Base-by-base conservation (phyloP, 2,888 invertebrate genomes). In the Protodeltote pygarga region DNA sequence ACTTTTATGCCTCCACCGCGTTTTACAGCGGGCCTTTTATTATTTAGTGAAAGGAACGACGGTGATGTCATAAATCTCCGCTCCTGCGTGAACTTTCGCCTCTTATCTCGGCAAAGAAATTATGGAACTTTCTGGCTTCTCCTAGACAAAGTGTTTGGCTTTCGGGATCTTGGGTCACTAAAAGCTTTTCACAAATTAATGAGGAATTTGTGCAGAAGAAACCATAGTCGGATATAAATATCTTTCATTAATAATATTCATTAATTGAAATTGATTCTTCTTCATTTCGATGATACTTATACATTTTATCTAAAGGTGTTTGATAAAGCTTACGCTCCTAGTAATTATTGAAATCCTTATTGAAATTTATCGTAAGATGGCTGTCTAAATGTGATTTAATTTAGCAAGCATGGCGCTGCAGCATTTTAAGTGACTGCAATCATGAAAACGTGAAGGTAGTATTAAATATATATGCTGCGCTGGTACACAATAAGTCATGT, bases 21-120 rank as follows among this genome's bases (percentile, higher is more conserved):
- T 90, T 92, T 91, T 91, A 91, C 89, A 91, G 89, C 89, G 82
- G 83, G 80, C 83, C 89, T 89, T 91, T 91, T 89, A 91, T 92
- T 92, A 92, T 92, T 91, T 92, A 92, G 91, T 92, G 90, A 90
- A 92, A 90, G 89, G 89, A 89, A 85, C 87, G 84, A 85, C 89
- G 88, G 87, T 89, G 89, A 90, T 86, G 90, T 90, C 89, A 89
- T 92, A 92, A 92, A 91, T 92, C 91, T 91, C 88, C 81, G 87
- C 86, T 90, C 86, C 90, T 89, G 89, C 89, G 89, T 90, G 90
- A 92, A 91, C 90, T 90, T 89, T 90, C 87, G 87, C 91, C 89
- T 89, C 89, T 91, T 91, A 91, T 91, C 91, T 90, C 85, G 85
- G 85, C 83, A 83, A 90, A 89, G 90, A 89, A 91, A 91, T 91